Evolutionary conservation across 1,140 invertebrate genomes (phyloP).

Genomic region (Drosophila micromelanica): DNA sequence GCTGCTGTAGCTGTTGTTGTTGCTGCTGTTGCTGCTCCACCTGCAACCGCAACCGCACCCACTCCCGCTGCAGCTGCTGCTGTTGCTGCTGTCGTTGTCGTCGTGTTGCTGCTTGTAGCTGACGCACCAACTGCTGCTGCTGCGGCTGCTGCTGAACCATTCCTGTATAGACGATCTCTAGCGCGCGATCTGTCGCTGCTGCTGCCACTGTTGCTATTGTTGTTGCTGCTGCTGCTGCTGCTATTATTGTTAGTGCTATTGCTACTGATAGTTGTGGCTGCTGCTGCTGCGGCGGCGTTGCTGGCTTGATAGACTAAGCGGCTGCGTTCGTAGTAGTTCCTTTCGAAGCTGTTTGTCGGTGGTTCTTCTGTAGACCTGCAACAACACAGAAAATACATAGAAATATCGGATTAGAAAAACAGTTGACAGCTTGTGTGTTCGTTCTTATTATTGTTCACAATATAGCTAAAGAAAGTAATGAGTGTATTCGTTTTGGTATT

Average conservation of each 20-base stretch:
- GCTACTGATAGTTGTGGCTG: conserved; percentile 38
- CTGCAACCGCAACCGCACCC: conserved; percentile 43
- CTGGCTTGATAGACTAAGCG: conserved; percentile 71
- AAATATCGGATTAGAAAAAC: conserved; percentile 21
- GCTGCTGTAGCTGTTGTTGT: no score
- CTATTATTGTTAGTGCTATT: conserved; percentile 34
- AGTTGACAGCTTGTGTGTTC: conserved; percentile 14
- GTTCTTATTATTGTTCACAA: background rate
- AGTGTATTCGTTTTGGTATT: background rate
- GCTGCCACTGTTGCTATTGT: conserved; percentile 17
- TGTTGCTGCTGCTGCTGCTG: conserved; percentile 33
- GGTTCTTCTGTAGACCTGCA: conserved; percentile 85
- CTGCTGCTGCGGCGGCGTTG: conserved; percentile 38
- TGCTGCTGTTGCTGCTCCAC: conserved; percentile 52
- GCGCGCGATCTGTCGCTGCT: conserved; percentile 67
- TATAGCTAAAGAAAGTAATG: no score
- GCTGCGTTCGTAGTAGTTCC: conserved; percentile 85
- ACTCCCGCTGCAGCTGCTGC: conserved; percentile 56
- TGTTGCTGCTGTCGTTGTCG: conserved; percentile 55
- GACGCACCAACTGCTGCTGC: conserved; percentile 55
- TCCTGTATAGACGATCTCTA: conserved; percentile 74
- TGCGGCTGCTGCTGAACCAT: conserved; percentile 67
- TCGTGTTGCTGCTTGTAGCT: conserved; percentile 62
- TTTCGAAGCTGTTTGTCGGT: conserved; percentile 82
- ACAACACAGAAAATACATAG: conserved; percentile 28